Conservation (phyloP, 2,888 invertebrate species). For the Hyalella azteca region DNA sequence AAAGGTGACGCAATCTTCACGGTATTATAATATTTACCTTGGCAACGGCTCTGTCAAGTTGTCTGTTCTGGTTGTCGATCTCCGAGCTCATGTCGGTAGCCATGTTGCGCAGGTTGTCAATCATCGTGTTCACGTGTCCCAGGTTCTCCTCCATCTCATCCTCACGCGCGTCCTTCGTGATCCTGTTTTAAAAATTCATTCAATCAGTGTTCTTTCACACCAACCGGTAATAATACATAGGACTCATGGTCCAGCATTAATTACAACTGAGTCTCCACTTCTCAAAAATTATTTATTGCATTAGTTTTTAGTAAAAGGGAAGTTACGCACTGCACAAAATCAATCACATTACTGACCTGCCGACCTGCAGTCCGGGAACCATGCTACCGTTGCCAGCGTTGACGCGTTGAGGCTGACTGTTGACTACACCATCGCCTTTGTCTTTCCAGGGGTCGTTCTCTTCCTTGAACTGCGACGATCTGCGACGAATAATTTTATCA, state of each 20-base stretch:
- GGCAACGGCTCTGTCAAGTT: constrained; percentile 96
- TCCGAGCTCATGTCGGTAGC: constrained; percentile 99
- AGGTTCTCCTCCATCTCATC: constrained; percentile 99
- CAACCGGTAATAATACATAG: too few relatives aligned
- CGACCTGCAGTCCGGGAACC: constrained; percentile 68
- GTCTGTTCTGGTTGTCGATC: constrained; percentile 95
- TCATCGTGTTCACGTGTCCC: constrained; percentile 96
- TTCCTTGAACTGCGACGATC: constrained; percentile 77
- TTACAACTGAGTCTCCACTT: too few relatives aligned
- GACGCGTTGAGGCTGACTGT: constrained; percentile 91
- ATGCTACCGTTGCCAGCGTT: constrained; percentile 87
- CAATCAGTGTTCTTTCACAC: too few relatives aligned
- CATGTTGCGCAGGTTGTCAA: constrained; percentile 98
- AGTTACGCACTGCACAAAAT: too few relatives aligned
- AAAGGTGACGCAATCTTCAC: too few relatives aligned
- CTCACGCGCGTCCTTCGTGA: constrained; percentile 97
- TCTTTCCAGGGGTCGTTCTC: constrained; percentile 99
- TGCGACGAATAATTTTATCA: too few relatives aligned
- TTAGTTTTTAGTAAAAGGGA: too few relatives aligned
- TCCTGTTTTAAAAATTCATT: too few relatives aligned
- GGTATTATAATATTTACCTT: constrained; percentile 73
- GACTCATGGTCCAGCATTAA: too few relatives aligned
- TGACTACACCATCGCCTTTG: constrained; percentile 97
- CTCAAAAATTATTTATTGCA: too few relatives aligned
- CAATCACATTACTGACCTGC: constrained; percentile 75